Conservation (phyloP, 2,888 invertebrate genomes). For the Mechanitis messenoides region DNA sequence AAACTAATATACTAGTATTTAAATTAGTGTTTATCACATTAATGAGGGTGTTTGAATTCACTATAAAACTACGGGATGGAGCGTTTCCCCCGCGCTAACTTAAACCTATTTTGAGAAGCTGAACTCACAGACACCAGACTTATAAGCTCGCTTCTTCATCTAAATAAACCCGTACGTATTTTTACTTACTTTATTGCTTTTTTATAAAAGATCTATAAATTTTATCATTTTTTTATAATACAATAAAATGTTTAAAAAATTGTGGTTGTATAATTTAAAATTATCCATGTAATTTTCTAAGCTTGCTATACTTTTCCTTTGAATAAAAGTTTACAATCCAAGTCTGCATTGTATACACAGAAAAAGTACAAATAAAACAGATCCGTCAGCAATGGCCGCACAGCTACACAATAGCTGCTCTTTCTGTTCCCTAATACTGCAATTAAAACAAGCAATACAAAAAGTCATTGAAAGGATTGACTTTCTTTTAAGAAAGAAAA, state of each 20-base stretch:
- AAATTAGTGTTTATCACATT: slow-evolving; percentile 61
- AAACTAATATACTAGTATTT: too few species aligned
- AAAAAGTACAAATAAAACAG: slow-evolving; percentile 58
- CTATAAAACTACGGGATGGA: slow-evolving; percentile 48
- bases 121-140: slow-evolving; percentile 25
- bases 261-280: too few species aligned
- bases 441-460: slow-evolving; percentile 45
- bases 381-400: slow-evolving; percentile 35
- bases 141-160: too few species aligned
- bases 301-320: slow-evolving; percentile 2
- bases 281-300: too few species aligned
- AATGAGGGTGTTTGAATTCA: slow-evolving; percentile 46
- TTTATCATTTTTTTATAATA: too few species aligned
- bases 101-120: slow-evolving; percentile 48
- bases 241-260: too few species aligned
- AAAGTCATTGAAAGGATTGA: too few species aligned
- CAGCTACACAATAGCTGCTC: slow-evolving; percentile 53
- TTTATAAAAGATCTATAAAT: too few species aligned
- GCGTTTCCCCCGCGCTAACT: slow-evolving; percentile 52
- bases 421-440: slow-evolving; percentile 60
- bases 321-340: slow-evolving; percentile 11
- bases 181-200: too few species aligned
- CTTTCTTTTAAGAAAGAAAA: too few species aligned
- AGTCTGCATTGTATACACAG: slow-evolving; percentile 45
- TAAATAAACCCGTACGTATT: too few species aligned